Conservation (phyloP, 2,113 vertebrate genomes). For the Ariopsis seemanni region DNA sequence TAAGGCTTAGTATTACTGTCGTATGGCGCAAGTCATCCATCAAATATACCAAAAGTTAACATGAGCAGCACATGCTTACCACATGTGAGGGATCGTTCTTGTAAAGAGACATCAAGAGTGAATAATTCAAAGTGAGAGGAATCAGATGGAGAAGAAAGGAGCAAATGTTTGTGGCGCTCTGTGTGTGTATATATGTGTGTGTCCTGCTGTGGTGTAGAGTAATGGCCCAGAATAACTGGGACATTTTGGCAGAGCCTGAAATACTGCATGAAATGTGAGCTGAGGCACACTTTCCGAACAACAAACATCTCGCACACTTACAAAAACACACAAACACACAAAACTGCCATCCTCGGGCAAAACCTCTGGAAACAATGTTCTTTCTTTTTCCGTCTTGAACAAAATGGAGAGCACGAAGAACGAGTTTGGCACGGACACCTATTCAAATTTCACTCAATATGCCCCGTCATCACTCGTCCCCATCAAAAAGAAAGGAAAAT, state of each 20-base stretch:
- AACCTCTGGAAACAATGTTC: conserved; percentile 34
- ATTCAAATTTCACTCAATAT: conserved; percentile 14
- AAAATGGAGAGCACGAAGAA: background rate
- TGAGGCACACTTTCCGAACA: conserved; percentile 65
- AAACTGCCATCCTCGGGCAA: conserved; percentile 1
- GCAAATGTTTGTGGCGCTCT: background rate
- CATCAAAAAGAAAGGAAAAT: background rate
- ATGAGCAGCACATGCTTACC: conserved; percentile 8
- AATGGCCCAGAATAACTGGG: conserved; percentile 67
- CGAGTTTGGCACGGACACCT: background rate
- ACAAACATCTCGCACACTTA: conserved; percentile 61
- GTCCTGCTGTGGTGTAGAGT: conserved; percentile 39
- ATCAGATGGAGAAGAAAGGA: background rate
- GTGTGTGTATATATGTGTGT: conserved; percentile 32
- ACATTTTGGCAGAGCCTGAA: conserved; percentile 72
- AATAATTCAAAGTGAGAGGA: background rate
- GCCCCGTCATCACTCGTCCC: background rate
- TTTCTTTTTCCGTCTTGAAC: conserved; percentile 8
- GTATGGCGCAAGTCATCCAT: background rate
- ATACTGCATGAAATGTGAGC: conserved; percentile 76
- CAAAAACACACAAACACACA: conserved; percentile 31
- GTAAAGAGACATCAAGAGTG: background rate
- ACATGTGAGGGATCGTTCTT: background rate
- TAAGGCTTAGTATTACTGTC: background rate
- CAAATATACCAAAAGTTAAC: background rate